Base-by-base conservation (phyloP, 2,888 invertebrate genomes). In the Netelia fuscicornis region DNA sequence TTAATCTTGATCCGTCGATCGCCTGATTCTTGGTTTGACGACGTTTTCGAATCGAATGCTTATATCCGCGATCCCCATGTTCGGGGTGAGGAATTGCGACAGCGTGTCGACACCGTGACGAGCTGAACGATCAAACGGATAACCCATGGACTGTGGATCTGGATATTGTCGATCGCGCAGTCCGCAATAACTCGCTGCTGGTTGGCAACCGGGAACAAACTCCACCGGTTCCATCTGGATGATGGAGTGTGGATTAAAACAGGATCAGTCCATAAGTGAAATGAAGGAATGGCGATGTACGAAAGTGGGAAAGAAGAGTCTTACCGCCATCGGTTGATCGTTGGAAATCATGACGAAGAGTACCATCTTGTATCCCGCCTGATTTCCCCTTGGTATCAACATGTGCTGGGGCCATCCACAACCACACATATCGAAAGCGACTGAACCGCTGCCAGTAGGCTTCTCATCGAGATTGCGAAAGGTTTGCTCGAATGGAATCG, bases 341-440 rank as follows among this genome's bases (percentile, higher is more conserved):
- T 97, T 95, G 79, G 97, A 96, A 83, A 97, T 94, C 97, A 97
- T 97, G 56, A 95, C 96, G 92, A 97, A 97, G 58, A 97, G 94
- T 87, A 97, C 96, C 90, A 96, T 95, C 0, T 94, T 94, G 93
- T 95, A 96, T 0, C 97, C 97, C 81, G 95, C 94, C 0, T 94
- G 90, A 2, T 93, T 96, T 2, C 98, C 98, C 93, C 96, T 97
- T 0, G 97, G 97, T 48, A 97, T 87, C 5, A 97, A 95, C 95
- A 98, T 95, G 93, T 98, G 97, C 85, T 97, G 96, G 0, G 98
- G 98, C 97, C 97, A 97, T 71, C 97, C 97, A 90, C 98, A 98
- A 83, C 98, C 98, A 94, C 98, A 98, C 95, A 97, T 97, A 94
- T 97, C 96, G 17, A 23, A 94, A 6, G 93, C 94, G 77, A 94